These are phyloP conservation scores for Synanthedon tipuliformis DNA, from an alignment of 2,888 invertebrate genomes.

Conservation along the genomic window DNA sequence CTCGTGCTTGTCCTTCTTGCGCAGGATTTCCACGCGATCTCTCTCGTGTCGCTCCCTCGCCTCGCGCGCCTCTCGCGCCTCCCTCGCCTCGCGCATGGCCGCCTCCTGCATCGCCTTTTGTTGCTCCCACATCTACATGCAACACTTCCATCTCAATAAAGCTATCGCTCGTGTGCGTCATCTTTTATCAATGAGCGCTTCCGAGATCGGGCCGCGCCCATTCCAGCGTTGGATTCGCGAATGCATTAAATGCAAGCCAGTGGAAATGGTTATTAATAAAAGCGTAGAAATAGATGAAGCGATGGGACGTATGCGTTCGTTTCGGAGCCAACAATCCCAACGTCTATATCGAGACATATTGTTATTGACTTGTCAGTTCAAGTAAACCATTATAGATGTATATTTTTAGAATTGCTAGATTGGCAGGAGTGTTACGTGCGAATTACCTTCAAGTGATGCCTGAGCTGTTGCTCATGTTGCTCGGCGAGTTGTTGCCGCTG, in stretches of 20 bases:
- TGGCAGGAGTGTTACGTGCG: slow-evolving; percentile 4
- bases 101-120: slow-evolving; percentile 87
- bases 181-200: no score
- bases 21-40: slow-evolving; percentile 85
- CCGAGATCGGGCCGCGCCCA: slow-evolving; percentile 9
- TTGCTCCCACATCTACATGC: slow-evolving; percentile 87
- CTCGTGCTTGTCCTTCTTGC: slow-evolving; percentile 94
- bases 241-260: background rate
- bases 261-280: background rate
- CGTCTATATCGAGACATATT: background rate
- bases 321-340: background rate
- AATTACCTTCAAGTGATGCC: slow-evolving; percentile 87
- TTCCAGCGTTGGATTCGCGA: slow-evolving; percentile 2
- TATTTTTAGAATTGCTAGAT: background rate
- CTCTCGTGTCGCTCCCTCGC: slow-evolving; percentile 79
- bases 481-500: slow-evolving; percentile 91
- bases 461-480: slow-evolving; percentile 90
- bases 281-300: background rate
- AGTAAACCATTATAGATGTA: background rate
- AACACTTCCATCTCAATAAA: background rate
- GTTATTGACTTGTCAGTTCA: background rate
- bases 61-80: slow-evolving; percentile 80
- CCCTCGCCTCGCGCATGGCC: slow-evolving; percentile 80
- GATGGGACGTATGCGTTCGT: background rate
- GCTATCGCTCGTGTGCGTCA: no score